Conservation (phyloP, 2,797 vertebrate genomes). For the Apogon talboti region DNA sequence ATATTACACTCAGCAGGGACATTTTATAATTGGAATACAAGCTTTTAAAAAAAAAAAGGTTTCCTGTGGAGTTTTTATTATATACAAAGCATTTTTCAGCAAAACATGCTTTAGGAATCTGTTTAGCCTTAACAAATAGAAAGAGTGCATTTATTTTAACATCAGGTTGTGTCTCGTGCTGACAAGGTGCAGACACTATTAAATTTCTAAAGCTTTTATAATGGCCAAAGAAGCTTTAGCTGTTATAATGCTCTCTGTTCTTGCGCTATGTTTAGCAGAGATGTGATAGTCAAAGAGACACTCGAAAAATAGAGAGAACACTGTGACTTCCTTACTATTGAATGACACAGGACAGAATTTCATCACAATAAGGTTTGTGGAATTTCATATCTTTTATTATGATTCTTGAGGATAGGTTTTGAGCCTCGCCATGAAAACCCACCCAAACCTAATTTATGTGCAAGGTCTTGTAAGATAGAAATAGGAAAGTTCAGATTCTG, state of each 20-base stretch:
- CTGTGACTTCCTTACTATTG: too few species aligned
- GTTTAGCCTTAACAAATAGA: background rate
- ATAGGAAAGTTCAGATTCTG: slow-evolving; percentile 5
- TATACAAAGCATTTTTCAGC: slow-evolving; percentile 3
- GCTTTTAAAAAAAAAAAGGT: slow-evolving; percentile 2
- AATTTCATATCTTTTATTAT: too few species aligned
- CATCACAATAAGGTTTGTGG: too few species aligned
- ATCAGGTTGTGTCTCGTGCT: slow-evolving; percentile 6
- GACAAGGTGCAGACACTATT: background rate
- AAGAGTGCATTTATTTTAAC: background rate
- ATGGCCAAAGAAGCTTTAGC: too few species aligned
- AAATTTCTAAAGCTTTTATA: background rate
- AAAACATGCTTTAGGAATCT: slow-evolving; percentile 3
- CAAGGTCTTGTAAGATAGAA: slow-evolving; percentile 2
- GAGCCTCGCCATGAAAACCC: background rate
- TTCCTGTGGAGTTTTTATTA: background rate
- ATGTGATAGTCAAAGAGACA: too few species aligned
- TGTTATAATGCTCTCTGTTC: too few species aligned
- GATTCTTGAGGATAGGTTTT: background rate
- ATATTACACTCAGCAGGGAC: slow-evolving; percentile 1
- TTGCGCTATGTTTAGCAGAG: too few species aligned
- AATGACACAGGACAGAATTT: too few species aligned
- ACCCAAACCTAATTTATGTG: background rate
- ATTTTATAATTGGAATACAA: slow-evolving; percentile 8
- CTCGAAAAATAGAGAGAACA: too few species aligned